A percentile compares a stretch with the other conserved stretches of the same genome.
Evolutionary conservation across 2,888 invertebrate species (phyloP).

Genomic region (Euclidia mi): DNA sequence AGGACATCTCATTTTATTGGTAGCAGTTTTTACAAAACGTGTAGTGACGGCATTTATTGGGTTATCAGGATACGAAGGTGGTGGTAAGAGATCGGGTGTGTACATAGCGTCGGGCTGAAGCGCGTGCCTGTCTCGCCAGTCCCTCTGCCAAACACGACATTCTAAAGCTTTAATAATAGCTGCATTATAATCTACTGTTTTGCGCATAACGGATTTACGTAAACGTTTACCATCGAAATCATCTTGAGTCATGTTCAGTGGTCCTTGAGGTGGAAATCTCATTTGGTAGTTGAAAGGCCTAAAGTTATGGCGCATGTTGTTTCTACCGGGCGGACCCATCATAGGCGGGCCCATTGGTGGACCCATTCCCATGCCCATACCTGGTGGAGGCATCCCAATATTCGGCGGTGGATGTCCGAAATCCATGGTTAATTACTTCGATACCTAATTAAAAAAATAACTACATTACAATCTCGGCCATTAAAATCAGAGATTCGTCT

Average conservation of each 20-base stretch:
- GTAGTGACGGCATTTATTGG: conserved; percentile 99
- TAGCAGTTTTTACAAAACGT: conserved; percentile 99
- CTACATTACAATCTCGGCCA: conserved; percentile 67
- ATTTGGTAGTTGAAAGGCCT: conserved; percentile 87
- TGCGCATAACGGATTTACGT: conserved; percentile 98
- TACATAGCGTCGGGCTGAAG: conserved; percentile 99
- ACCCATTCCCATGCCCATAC: conserved; percentile 77
- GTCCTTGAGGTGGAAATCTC: conserved; percentile 87
- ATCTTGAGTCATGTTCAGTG: conserved; percentile 94
- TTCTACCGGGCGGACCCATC: conserved; percentile 77
- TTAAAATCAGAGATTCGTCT: conserved; percentile 39
- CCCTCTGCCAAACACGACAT: conserved; percentile 98
- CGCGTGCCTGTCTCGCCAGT: conserved; percentile 96
- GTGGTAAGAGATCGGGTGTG: conserved; percentile 97
- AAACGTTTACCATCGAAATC: conserved; percentile 99
- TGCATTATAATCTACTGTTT: conserved; percentile 99
- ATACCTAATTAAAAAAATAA: conserved; percentile 86
- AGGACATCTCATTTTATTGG: conserved; percentile 99
- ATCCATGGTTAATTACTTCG: conserved; percentile 84
- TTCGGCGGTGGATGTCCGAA: conserved; percentile 86
- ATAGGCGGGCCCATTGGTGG: conserved; percentile 69
- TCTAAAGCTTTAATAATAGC: conserved; percentile 97
- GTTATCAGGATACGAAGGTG: conserved; percentile 97
- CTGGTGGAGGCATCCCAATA: conserved; percentile 83
- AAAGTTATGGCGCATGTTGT: conserved; percentile 87